A percentile compares a stretch with the other conserved stretches of the same genome.
Evolutionary conservation across 1,140 invertebrate genomes (phyloP).

Genomic region (Heliconius hermathena): DNA sequence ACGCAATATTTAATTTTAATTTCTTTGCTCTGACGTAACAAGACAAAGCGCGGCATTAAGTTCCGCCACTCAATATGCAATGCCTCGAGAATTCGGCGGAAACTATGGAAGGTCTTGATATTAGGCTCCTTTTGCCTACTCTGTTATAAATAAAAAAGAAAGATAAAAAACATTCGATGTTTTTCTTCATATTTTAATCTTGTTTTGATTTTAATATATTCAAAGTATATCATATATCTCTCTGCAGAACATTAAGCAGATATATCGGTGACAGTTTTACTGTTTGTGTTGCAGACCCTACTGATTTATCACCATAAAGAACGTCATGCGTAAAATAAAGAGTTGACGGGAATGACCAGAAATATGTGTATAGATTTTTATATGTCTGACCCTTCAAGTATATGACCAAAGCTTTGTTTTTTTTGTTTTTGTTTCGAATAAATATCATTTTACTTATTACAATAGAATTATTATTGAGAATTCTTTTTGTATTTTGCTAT

Average conservation of each 20-base stretch:
- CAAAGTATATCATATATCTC: slow-evolving; percentile 51
- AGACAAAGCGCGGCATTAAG: too few relatives aligned
- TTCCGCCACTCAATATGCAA: too few relatives aligned
- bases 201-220: slow-evolving; percentile 32
- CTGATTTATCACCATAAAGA: slow-evolving; percentile 58
- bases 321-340: slow-evolving; percentile 50
- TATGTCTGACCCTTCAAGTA: not conserved
- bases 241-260: slow-evolving; percentile 58
- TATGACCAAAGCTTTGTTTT: too few relatives aligned
- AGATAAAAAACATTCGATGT: not conserved
- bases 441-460: not conserved
- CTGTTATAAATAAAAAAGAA: too few relatives aligned
- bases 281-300: slow-evolving; percentile 49
- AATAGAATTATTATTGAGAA: too few relatives aligned
- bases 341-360: slow-evolving; percentile 34
- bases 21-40: too few relatives aligned
- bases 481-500: too few relatives aligned
- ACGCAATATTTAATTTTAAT: too few relatives aligned
- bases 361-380: slow-evolving; percentile 21
- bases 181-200: slow-evolving; percentile 21
- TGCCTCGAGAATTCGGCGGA: not conserved
- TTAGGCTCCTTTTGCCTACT: too few relatives aligned
- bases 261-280: slow-evolving; percentile 69
- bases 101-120: not conserved
- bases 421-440: not conserved